Percentiles rank a stretch among this genome's conserved stretches.
phyloP scores from a whole-genome alignment of 1,140 invertebrate genomes.

The Drosophila dunni region DNA sequence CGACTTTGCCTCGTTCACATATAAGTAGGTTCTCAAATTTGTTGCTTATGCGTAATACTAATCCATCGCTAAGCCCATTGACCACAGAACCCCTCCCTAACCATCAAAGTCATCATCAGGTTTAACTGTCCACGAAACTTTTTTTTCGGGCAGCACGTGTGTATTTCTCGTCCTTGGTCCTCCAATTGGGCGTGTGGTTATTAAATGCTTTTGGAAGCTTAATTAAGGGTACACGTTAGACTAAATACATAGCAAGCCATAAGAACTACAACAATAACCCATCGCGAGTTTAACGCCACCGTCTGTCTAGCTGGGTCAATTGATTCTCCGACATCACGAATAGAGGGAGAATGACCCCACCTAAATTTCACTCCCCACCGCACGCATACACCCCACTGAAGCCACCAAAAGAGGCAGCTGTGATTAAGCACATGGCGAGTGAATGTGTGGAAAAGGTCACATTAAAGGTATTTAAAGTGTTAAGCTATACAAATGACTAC shows the following conservation, averaged over 20 bases:
- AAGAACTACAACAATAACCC: slow-evolving; percentile 17
- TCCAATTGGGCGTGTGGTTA: slow-evolving; percentile 56
- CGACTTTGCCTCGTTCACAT: not conserved
- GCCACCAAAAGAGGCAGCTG: slow-evolving; percentile 10
- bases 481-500: slow-evolving; percentile 6
- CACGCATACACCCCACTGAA: too few relatives aligned
- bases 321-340: slow-evolving; percentile 31
- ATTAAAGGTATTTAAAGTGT: slow-evolving; percentile 14
- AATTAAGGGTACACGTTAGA: slow-evolving; percentile 70
- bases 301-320: slow-evolving; percentile 45
- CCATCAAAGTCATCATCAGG: slow-evolving; percentile 12
- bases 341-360: not conserved
- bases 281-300: slow-evolving; percentile 30
- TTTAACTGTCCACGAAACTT: not conserved
- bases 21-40: slow-evolving; percentile 41
- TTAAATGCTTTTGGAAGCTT: slow-evolving; percentile 74
- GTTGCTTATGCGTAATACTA: slow-evolving; percentile 57
- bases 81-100: slow-evolving; percentile 9
- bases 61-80: slow-evolving; percentile 49
- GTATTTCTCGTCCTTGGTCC: slow-evolving; percentile 62
- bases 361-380: too few relatives aligned
- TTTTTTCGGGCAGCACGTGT: slow-evolving; percentile 49
- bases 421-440: slow-evolving; percentile 35
- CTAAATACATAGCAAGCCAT: slow-evolving; percentile 50
- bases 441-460: slow-evolving; percentile 35